Percentiles rank a stretch among this genome's conserved stretches.
phyloP scores from a whole-genome alignment of 2,113 vertebrate species.

The Hypocryptadius cinnamomeus region DNA sequence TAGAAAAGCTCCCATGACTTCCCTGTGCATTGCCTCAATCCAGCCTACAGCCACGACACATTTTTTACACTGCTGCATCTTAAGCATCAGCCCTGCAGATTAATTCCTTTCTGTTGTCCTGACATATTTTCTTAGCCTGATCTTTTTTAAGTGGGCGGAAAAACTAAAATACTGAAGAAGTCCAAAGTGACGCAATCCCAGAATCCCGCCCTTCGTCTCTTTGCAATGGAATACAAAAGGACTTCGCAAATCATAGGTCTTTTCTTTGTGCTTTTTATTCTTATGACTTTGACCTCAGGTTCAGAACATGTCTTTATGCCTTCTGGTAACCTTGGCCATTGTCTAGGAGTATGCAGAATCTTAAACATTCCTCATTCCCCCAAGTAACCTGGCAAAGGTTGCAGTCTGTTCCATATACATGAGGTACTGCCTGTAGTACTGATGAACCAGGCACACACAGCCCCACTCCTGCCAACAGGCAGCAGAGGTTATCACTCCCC shows the following conservation, averaged over 20 bases:
- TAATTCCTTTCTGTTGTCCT: background rate
- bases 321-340: background rate
- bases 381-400: background rate
- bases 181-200: background rate
- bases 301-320: background rate
- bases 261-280: background rate
- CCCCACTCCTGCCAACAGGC: background rate
- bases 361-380: slow-evolving; percentile 4
- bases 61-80: background rate
- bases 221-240: background rate
- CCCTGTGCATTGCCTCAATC: background rate
- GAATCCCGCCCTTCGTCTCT: background rate
- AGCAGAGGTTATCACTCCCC: background rate
- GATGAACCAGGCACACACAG: background rate
- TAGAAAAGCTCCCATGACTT: background rate
- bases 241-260: background rate
- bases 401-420: slow-evolving; percentile 13
- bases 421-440: background rate
- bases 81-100: background rate
- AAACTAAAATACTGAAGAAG: background rate
- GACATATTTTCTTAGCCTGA: background rate
- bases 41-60: background rate
- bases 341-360: background rate
- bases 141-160: background rate
- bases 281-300: background rate